A percentile compares a stretch with the other conserved stretches of the same genome.
These are phyloP conservation scores for Bufo gargarizans DNA, from an alignment of 2,113 vertebrate genomes.

Conservation along the genomic window DNA sequence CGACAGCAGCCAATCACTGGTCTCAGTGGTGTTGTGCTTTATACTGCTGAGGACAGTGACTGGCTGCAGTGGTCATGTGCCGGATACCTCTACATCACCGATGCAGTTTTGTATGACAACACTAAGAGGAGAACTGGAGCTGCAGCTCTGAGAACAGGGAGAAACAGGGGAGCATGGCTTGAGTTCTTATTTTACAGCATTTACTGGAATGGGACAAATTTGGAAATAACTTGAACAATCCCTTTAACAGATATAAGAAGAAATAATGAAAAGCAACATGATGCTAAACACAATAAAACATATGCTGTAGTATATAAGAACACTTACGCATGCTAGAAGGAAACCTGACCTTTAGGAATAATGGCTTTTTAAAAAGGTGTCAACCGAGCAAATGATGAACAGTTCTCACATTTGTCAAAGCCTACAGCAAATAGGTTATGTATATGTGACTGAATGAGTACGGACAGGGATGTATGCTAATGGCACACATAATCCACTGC, in stretches of 20 bases:
- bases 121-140: too few relatives aligned
- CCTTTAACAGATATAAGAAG: neutral
- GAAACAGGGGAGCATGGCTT: too few relatives aligned
- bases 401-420: neutral
- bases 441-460: neutral
- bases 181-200: too few relatives aligned
- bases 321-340: neutral
- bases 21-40: too few relatives aligned
- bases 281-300: neutral
- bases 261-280: neutral
- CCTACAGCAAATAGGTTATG: neutral
- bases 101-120: too few relatives aligned
- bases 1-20: too few relatives aligned
- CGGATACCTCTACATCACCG: too few relatives aligned
- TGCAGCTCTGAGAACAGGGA: too few relatives aligned
- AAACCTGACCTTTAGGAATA: neutral
- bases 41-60: too few relatives aligned
- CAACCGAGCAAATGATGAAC: neutral
- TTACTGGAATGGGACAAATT: too few relatives aligned
- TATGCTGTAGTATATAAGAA: neutral
- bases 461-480: neutral
- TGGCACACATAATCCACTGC: neutral
- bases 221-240: too few relatives aligned
- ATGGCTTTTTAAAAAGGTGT: constrained; percentile 1
- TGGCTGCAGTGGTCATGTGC: too few relatives aligned